phyloP scores from a whole-genome alignment of 2,113 vertebrate genomes.

The Symphodus melops region DNA sequence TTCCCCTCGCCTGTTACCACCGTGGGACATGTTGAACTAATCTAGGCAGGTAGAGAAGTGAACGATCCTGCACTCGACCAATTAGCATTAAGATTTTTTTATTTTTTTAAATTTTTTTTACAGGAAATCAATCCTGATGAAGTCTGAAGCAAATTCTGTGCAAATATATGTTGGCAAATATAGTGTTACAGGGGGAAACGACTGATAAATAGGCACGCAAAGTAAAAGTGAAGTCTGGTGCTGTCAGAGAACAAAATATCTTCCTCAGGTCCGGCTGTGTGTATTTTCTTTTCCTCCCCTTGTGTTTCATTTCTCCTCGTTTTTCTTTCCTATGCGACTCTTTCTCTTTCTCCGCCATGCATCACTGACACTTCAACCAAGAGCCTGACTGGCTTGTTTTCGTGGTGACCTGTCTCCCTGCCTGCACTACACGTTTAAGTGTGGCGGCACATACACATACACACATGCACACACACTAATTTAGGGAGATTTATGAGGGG shows the following conservation, averaged over 20 bases:
- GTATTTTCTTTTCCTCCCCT: constrained; percentile 65
- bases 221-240: constrained; percentile 46
- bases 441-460: constrained; percentile 35
- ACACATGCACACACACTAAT: constrained; percentile 81
- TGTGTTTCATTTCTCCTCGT: constrained; percentile 70
- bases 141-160: constrained; percentile 60
- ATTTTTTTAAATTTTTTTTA: too few relatives aligned
- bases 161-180: constrained; percentile 66
- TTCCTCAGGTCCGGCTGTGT: constrained; percentile 51
- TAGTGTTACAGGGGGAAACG: constrained; percentile 41
- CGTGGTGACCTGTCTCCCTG: constrained; percentile 88
- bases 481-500: constrained; percentile 97
- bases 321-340: constrained; percentile 57
- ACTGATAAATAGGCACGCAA: constrained; percentile 24
- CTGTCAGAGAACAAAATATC: constrained; percentile 50
- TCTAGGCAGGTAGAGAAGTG: constrained; percentile 70
- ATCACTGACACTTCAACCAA: constrained; percentile 94
- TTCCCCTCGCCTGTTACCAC: constrained; percentile 86
- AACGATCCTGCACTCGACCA: constrained; percentile 49
- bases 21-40: constrained; percentile 79
- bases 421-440: constrained; percentile 86
- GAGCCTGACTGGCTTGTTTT: constrained; percentile 92
- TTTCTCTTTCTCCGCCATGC: constrained; percentile 84
- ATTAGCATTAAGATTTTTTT: constrained; percentile 64
- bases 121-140: constrained; percentile 65